Evolutionary conservation across 2,113 vertebrate species (phyloP), one percentile per base, ranked within the genome.

Genomic region (Calidris pygmaea): DNA sequence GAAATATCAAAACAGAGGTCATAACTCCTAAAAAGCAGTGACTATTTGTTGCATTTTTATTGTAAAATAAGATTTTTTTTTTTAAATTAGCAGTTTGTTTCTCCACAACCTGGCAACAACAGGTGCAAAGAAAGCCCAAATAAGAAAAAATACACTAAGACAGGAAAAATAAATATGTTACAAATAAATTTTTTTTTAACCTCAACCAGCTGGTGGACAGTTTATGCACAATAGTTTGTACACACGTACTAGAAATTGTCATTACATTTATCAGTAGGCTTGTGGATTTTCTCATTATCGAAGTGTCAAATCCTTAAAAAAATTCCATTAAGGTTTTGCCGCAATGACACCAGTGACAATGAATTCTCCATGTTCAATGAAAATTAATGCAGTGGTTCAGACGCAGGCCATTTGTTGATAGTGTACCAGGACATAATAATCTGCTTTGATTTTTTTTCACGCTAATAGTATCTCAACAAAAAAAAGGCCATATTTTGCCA

Each of bases 231-330:
- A 84, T 10, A 53, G 39, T 85, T 94, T 82, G 87, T 60, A 93
- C 26, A 85, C 39, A 66, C 81, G 66, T 73, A 66, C 45, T 85
- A 79, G 82, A 90, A 82, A 94, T 37, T 82, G 56, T 59, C 55
- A 90, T 86, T 88, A 94, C 79, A 47, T 59, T n/a, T 84, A 90
- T 90, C 87, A 73, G 83, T 59, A 76, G 60, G 72, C 63, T 93
- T 88, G 74, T 94, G 90, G 71, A 95, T 83, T 91, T 91, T 85
- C 85, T 90, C 82, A 94, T 96, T 97, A 96, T 22, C 3, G 9
- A 55, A 83, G 47, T 88, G 72, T 86, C 82, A 91, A 90, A 88
- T 67, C 75, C 87, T 90, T 91, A 14, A 67, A 85, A 96, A 95
- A 94, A 96, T 80, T 86, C 75, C 86, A 84, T 76, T 95, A 94